A percentile compares a stretch with the other conserved stretches of the same genome.
Evolutionary conservation across 2,797 vertebrate genomes (phyloP).

Genomic region (Aulostomus chinensis): DNA sequence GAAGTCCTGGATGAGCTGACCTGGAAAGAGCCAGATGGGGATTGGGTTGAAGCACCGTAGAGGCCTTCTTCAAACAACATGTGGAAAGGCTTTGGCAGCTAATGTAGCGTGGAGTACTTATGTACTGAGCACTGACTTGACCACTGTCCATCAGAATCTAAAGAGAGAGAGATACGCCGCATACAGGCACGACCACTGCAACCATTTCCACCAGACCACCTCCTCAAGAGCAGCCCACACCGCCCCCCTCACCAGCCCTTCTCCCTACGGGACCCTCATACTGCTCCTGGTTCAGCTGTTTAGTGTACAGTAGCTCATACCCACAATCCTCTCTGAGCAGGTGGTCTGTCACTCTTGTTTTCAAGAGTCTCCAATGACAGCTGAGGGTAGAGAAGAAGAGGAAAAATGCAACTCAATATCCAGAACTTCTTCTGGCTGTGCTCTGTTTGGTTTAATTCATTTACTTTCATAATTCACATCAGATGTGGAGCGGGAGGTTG

Average conservation of each 20-base stretch:
- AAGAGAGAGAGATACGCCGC: slow-evolving; percentile 35
- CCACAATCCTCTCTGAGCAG: slow-evolving; percentile 71
- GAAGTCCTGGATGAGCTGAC: slow-evolving; percentile 61
- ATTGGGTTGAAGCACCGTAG: slow-evolving; percentile 61
- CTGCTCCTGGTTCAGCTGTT: slow-evolving; percentile 68
- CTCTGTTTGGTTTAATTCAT: too few relatives aligned
- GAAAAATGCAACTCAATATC: too few relatives aligned
- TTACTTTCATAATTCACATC: too few relatives aligned
- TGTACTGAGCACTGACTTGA: slow-evolving; percentile 67
- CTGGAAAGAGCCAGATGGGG: slow-evolving; percentile 72
- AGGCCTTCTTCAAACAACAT: slow-evolving; percentile 81
- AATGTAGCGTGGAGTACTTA: slow-evolving; percentile 83
- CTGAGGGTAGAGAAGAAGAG: too few relatives aligned
- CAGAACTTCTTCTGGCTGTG: too few relatives aligned
- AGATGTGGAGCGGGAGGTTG: too few relatives aligned
- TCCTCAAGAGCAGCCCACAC: slow-evolving; percentile 10
- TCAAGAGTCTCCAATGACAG: too few relatives aligned
- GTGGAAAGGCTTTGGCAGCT: slow-evolving; percentile 80
- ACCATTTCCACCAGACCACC: too few relatives aligned
- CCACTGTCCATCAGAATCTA: slow-evolving; percentile 63
- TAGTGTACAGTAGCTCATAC: slow-evolving; percentile 66
- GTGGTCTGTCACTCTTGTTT: slow-evolving; percentile 59
- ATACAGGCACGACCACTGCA: slow-evolving; percentile 29
- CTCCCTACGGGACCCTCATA: slow-evolving; percentile 9
- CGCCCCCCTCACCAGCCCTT: neutral